Evolutionary conservation across 1,140 invertebrate genomes (phyloP).

Genomic region (Neodiprion virginianus): DNA sequence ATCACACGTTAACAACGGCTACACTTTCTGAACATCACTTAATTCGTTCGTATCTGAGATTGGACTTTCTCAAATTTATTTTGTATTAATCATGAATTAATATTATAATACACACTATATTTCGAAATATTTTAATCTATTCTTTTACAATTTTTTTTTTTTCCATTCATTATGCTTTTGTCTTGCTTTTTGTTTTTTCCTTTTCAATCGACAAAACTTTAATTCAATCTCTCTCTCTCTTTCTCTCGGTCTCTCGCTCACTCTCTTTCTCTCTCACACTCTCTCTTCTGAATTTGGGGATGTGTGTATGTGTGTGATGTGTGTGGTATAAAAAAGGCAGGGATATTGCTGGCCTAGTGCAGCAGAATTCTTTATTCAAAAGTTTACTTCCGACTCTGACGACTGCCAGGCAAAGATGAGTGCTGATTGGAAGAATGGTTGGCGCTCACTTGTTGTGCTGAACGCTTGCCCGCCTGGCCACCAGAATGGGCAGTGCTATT

Average conservation of each 20-base stretch:
- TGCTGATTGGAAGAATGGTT: slow-evolving; percentile 18
- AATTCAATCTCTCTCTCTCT: slow-evolving; percentile 5
- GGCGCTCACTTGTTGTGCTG: slow-evolving; percentile 46
- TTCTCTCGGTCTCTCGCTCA: background rate
- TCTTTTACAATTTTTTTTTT: background rate
- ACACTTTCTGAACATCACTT: slow-evolving; percentile 2
- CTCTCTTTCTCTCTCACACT: background rate
- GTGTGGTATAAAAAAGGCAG: background rate
- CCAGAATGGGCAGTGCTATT: slow-evolving; percentile 43
- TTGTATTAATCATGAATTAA: background rate
- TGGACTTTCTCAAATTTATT: background rate
- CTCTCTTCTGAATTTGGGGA: background rate
- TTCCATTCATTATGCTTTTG: background rate
- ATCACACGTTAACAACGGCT: background rate
- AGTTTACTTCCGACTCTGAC: slow-evolving; percentile 25
- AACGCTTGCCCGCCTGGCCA: slow-evolving; percentile 46
- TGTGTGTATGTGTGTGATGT: background rate
- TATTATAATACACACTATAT: slow-evolving; percentile 1
- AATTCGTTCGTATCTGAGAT: slow-evolving; percentile 3
- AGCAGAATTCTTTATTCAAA: background rate
- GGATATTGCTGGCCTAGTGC: background rate
- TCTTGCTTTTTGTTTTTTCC: background rate
- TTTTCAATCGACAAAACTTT: background rate
- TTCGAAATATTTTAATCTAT: too few relatives aligned
- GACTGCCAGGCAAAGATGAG: slow-evolving; percentile 28